phyloP scores from a whole-genome alignment of 2,113 vertebrate species.

The Furnarius figulus region DNA sequence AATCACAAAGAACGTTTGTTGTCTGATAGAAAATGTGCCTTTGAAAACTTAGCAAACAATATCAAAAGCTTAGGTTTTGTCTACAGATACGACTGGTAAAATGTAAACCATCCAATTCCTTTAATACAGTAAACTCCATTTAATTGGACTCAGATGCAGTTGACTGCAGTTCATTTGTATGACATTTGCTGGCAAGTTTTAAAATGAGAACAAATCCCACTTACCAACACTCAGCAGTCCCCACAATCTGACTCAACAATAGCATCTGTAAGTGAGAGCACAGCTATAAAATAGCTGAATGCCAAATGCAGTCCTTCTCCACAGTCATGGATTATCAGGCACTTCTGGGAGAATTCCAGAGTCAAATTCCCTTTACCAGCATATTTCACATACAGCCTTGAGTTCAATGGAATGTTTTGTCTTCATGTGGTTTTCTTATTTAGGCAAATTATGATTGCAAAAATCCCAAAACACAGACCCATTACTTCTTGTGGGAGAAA shows the following conservation, averaged over 20 bases:
- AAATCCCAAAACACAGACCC: rapidly evolving
- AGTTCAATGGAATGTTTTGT: not conserved
- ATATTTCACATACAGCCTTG: not conserved
- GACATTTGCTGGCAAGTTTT: not conserved
- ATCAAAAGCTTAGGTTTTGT: not conserved
- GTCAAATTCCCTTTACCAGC: not conserved
- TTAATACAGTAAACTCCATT: not conserved
- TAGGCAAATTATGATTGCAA: not conserved
- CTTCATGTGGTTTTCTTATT: not conserved
- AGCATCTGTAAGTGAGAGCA: not conserved
- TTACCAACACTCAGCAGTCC: not conserved
- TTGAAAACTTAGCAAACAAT: not conserved
- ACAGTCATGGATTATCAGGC: too few species aligned
- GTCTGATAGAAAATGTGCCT: not conserved
- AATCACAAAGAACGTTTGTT: not conserved
- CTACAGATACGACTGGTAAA: not conserved
- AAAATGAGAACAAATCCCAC: not conserved
- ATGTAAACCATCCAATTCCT: not conserved
- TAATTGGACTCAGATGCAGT: not conserved
- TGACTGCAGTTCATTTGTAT: not conserved
- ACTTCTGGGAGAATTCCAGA: not conserved
- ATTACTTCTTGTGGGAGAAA: not conserved
- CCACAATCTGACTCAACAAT: not conserved
- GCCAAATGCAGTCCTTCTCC: not conserved
- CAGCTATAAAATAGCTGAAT: not conserved